Percentiles rank a stretch among this genome's conserved stretches.
phyloP scores from a whole-genome alignment of 2,888 invertebrate species.

The Gerris lacustris region DNA sequence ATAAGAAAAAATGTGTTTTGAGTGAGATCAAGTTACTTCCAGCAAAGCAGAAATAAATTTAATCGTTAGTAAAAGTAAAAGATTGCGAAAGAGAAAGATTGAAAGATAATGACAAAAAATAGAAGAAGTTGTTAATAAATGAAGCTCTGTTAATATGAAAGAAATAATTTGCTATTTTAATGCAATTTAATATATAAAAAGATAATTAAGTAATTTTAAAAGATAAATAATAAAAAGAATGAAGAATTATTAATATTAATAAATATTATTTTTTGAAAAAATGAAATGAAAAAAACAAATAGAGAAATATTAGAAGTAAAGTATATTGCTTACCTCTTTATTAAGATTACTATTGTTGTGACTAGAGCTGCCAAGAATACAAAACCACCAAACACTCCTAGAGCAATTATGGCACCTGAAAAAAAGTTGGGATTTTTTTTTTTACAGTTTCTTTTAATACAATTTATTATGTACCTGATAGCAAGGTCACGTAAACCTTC shows the following conservation, averaged over 20 bases:
- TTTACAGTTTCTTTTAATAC: too few species aligned
- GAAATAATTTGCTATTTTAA: not conserved
- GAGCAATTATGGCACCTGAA: conserved; percentile 65
- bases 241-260: too few species aligned
- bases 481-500: too few species aligned
- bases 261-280: too few species aligned
- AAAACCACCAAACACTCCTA: conserved; percentile 82
- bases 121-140: not conserved
- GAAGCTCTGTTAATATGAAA: not conserved
- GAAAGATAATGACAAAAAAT: not conserved
- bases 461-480: too few species aligned
- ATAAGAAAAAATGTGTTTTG: too few species aligned
- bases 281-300: too few species aligned
- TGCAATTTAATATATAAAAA: not conserved
- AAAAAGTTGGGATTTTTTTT: too few species aligned
- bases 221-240: not conserved
- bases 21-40: too few species aligned
- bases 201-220: not conserved
- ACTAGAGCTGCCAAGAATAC: conserved; percentile 80
- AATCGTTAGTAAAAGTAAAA: too few species aligned
- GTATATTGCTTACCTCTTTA: conserved; percentile 57
- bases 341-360: conserved; percentile 75
- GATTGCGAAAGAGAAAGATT: not conserved
- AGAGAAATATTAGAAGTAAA: too few species aligned
- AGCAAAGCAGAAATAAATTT: too few species aligned